Evolutionary conservation across 2,113 vertebrate genomes (phyloP).

Genomic region (Eidolon helvum): DNA sequence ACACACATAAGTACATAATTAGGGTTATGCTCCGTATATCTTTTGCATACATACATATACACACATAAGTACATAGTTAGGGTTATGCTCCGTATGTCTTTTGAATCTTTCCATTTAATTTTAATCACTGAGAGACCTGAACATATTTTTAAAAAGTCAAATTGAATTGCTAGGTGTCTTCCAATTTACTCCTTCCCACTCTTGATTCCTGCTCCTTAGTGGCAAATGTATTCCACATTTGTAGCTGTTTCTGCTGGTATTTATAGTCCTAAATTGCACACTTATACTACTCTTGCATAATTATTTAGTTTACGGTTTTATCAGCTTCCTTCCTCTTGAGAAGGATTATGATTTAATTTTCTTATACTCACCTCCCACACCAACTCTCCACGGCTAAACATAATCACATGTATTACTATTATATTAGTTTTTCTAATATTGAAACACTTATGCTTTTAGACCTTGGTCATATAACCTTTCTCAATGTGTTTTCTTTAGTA

Average conservation of each 20-base stretch:
- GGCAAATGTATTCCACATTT: no score
- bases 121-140: background rate
- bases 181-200: background rate
- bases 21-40: rapidly evolving
- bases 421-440: background rate
- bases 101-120: background rate
- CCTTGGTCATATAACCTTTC: background rate
- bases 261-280: background rate
- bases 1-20: background rate
- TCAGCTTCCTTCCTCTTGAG: background rate
- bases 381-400: background rate
- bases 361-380: background rate
- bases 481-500: background rate
- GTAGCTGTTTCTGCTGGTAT: background rate
- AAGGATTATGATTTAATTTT: background rate
- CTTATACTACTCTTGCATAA: rapidly evolving
- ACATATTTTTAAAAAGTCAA: background rate
- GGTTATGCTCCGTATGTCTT: background rate
- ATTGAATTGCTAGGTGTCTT: background rate
- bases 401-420: background rate
- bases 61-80: background rate
- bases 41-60: background rate
- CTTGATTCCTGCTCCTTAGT: background rate
- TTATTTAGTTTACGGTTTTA: background rate
- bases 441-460: background rate